Evolutionary conservation across 1,140 invertebrate species (phyloP).

Genomic region (Drosophila ambigua): DNA sequence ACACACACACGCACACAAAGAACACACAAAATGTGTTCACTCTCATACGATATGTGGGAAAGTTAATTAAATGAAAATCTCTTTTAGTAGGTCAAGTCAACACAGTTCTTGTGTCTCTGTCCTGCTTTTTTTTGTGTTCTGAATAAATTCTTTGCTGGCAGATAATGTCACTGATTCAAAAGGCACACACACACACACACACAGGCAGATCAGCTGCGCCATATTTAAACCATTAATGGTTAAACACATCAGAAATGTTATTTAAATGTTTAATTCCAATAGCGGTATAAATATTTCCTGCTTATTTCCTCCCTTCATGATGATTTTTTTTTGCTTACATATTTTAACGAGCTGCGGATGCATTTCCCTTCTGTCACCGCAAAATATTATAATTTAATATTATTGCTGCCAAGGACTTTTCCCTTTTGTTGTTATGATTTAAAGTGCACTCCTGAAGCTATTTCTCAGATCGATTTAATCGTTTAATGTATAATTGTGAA

Average conservation of each 20-base stretch:
- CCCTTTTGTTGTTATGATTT: constrained; percentile 21
- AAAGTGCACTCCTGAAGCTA: constrained; percentile 26
- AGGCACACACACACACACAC: not conserved
- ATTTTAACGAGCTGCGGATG: constrained; percentile 40
- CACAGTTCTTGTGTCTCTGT: not conserved
- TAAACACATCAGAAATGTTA: constrained; percentile 16
- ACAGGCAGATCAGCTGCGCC: constrained; percentile 33
- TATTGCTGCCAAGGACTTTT: constrained; percentile 13
- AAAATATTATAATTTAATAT: constrained; percentile 57
- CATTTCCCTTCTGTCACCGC: constrained; percentile 43
- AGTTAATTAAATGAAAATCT: constrained; percentile 68
- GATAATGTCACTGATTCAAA: constrained; percentile 21
- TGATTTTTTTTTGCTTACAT: constrained; percentile 17
- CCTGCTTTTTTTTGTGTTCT: not conserved
- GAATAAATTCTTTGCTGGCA: constrained; percentile 33
- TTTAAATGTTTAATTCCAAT: constrained; percentile 33
- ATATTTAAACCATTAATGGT: constrained; percentile 42
- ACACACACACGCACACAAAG: constrained; percentile 1
- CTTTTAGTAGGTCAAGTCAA: constrained; percentile 25
- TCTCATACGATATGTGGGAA: constrained; percentile 7
- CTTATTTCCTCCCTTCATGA: constrained; percentile 13
- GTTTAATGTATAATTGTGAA: constrained; percentile 23
- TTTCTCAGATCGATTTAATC: constrained; percentile 60
- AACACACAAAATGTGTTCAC: not conserved
- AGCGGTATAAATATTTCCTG: constrained; percentile 13